Conservation (phyloP, 2,797 vertebrate genomes). For the Sebastes taczanowskii region DNA sequence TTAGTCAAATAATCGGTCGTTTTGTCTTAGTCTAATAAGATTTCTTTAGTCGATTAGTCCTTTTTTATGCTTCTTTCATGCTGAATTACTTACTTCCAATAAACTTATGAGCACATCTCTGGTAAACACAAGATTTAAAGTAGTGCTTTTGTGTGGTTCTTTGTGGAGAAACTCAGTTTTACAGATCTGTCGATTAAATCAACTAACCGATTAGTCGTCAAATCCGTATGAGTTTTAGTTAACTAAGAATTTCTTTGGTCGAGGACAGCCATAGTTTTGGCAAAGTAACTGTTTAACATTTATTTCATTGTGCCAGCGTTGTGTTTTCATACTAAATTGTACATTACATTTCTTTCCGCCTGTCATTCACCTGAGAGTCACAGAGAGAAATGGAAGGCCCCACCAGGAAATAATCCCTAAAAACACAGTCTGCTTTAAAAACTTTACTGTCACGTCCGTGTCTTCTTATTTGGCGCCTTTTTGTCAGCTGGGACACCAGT, state of each 20-base stretch:
- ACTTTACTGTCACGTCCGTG: neutral
- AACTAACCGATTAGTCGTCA: too few relatives aligned
- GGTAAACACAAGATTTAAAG: too few relatives aligned
- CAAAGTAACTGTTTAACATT: neutral
- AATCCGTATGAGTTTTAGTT: too few relatives aligned
- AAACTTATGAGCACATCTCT: too few relatives aligned
- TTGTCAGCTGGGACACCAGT: neutral
- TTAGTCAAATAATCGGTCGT: too few relatives aligned
- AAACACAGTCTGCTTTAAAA: slow-evolving; percentile 1
- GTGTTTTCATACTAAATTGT: neutral
- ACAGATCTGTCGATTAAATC: too few relatives aligned
- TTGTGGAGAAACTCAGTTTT: too few relatives aligned
- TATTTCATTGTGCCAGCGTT: neutral
- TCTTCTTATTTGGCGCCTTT: slow-evolving; percentile 1
- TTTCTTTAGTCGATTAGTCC: too few relatives aligned
- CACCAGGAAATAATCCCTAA: neutral
- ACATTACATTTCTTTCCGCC: neutral
- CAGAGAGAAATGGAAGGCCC: neutral
- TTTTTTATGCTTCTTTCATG: too few relatives aligned
- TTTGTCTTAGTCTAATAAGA: too few relatives aligned
- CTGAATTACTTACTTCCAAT: neutral
- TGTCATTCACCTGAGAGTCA: slow-evolving; percentile 19
- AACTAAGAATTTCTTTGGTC: too few relatives aligned
- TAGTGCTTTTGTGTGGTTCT: too few relatives aligned
- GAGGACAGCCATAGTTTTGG: neutral